Evolutionary conservation across 2,797 vertebrate species (phyloP), one percentile per base, ranked within the genome.

Genomic region (Oreortyx pictus): DNA sequence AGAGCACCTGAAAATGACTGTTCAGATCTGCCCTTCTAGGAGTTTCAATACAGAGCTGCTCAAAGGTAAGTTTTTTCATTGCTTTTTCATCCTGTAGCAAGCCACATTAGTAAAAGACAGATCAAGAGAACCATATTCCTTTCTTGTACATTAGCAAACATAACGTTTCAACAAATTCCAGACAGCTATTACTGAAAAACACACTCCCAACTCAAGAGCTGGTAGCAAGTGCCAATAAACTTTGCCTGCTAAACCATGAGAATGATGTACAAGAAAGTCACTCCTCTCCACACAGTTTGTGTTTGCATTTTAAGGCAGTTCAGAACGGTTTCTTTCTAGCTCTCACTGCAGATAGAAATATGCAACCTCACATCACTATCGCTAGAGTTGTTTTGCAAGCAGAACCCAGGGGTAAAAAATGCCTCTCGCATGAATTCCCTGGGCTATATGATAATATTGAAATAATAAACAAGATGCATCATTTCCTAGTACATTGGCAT

Each of bases 381-480:
- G 66, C 74, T 76, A 41, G 50, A 82, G 64, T 5, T 70, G 41
- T 60, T 86, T 60, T 74, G 52, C 27, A 75, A 62, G 46, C 3
- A 1, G 88, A 92, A 83, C 62, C 46, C 54, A 35, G 19, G 12
- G 27, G 50, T 68, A 89, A 91, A 90, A 89, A 91, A 47, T 44
- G 24, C 20, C 70, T 89, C 50, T 41, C 88, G 50, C 73, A 64
- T 37, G 33, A 87, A 85, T 59, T 81, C 59, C 47, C 56, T 20
- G 13, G 19, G 73, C 22, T 78, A 59, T 66, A 52, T 70, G 31
- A 81, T 82, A 31, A 73, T 71, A 89, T 3, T 59, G 67, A 89
- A 89, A 59, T 64, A 87, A 82, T 71, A 92, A 92, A 88, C 70
- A 68, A 78, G 50, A 92, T 44, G 35, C 44, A 78, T 65, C 8